A percentile compares a stretch with the other conserved stretches of the same genome.
phyloP scores from a whole-genome alignment of 2,888 invertebrate genomes.

The Phalera bucephala region DNA sequence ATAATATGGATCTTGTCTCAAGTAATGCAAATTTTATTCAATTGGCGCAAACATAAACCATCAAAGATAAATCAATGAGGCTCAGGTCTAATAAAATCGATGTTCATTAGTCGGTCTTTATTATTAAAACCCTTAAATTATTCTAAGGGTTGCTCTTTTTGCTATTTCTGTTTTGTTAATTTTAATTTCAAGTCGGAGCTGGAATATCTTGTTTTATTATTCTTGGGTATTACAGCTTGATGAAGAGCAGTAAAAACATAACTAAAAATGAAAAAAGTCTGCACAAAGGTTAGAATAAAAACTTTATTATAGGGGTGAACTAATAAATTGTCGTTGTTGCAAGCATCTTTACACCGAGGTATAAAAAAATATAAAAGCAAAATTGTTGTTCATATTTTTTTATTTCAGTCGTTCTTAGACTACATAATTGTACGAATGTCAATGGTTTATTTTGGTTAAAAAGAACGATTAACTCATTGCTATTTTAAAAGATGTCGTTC shows the following conservation, averaged over 20 bases:
- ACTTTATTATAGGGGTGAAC: constrained; percentile 1
- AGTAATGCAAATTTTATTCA: constrained; percentile 13
- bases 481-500: background rate
- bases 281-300: background rate
- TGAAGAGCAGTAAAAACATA: background rate
- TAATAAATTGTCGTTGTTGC: constrained; percentile 1
- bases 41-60: constrained; percentile 3
- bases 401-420: background rate
- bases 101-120: constrained; percentile 5
- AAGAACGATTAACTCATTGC: background rate
- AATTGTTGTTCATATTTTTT: background rate
- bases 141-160: background rate
- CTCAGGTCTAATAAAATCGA: background rate
- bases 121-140: no score
- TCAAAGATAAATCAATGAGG: constrained; percentile 3
- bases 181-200: background rate
- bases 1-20: constrained; percentile 37
- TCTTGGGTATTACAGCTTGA: background rate
- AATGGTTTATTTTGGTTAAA: no score
- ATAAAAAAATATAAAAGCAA: background rate
- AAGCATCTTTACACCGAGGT: constrained; percentile 1
- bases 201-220: background rate
- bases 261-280: background rate
- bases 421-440: background rate
- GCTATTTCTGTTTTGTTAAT: background rate